These are phyloP conservation scores for Anthophora plumipes DNA, from an alignment of 2,888 invertebrate species.

Conservation along the genomic window DNA sequence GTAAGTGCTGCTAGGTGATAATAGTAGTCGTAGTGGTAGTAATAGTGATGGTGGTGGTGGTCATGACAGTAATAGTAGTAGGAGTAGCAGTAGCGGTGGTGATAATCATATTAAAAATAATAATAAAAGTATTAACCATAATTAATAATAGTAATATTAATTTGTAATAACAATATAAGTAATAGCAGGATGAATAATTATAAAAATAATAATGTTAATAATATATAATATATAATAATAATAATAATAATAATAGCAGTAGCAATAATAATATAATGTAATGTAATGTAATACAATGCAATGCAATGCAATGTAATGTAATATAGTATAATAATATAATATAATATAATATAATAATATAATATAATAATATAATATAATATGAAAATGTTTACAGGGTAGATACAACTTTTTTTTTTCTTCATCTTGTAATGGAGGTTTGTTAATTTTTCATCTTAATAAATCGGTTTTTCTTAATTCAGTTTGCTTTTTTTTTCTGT, in stretches of 20 bases:
- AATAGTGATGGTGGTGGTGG: slow-evolving; percentile 57
- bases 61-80: slow-evolving; percentile 43
- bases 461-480: slow-evolving; percentile 78
- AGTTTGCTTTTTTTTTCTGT: slow-evolving; percentile 72
- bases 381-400: slow-evolving; percentile 85
- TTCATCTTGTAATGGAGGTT: slow-evolving; percentile 81
- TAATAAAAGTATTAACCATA: slow-evolving; percentile 64
- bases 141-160: slow-evolving; percentile 53
- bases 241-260: slow-evolving; percentile 40
- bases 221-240: slow-evolving; percentile 49
- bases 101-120: slow-evolving; percentile 60
- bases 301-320: too few species aligned
- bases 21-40: slow-evolving; percentile 2
- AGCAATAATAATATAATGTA: slow-evolving; percentile 71
- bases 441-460: slow-evolving; percentile 80
- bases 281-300: slow-evolving; percentile 79
- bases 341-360: too few species aligned
- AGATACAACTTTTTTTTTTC: slow-evolving; percentile 81
- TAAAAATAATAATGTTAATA: slow-evolving; percentile 41
- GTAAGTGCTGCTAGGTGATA: slow-evolving; percentile 51
- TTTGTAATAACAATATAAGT: slow-evolving; percentile 55
- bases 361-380: slow-evolving; percentile 81
- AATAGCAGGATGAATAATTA: slow-evolving; percentile 40
- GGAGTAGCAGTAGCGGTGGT: slow-evolving; percentile 6
- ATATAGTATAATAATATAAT: too few species aligned